Evolutionary conservation across 2,797 vertebrate genomes (phyloP).

Genomic region (Threskiornis aethiopicus): DNA sequence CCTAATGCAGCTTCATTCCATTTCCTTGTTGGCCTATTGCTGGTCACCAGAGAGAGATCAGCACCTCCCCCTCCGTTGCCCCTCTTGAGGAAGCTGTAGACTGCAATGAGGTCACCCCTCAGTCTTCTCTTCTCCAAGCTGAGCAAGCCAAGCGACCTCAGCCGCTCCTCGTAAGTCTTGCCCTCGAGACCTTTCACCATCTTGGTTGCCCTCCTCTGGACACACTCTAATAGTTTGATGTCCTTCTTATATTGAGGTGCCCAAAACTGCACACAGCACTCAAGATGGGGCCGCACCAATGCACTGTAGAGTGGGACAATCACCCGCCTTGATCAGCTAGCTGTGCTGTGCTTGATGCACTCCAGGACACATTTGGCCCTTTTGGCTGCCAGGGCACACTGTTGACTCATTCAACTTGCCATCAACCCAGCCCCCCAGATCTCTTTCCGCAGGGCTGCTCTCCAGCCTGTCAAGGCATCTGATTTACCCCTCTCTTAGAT

Average conservation of each 20-base stretch:
- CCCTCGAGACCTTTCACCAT: not conserved
- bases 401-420: not conserved
- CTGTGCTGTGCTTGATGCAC: not conserved
- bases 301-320: not conserved
- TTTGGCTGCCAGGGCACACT: not conserved
- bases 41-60: not conserved
- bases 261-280: not conserved
- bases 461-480: not conserved
- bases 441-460: not conserved
- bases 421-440: not conserved
- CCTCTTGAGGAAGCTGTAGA: not conserved
- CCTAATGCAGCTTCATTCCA: not conserved
- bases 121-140: not conserved
- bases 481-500: not conserved
- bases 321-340: not conserved
- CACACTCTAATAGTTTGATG: not conserved
- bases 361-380: not conserved
- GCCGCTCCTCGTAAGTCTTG: fast-evolving
- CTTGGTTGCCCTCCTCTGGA: not conserved
- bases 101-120: not conserved
- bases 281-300: not conserved
- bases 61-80: not conserved
- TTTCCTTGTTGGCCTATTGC: not conserved
- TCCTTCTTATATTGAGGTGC: no score
- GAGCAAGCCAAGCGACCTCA: not conserved